Evolutionary conservation across 2,888 invertebrate genomes (phyloP), one percentile per base, ranked within the genome.

Genomic region (Acanthococcus lagerstroemiae): DNA sequence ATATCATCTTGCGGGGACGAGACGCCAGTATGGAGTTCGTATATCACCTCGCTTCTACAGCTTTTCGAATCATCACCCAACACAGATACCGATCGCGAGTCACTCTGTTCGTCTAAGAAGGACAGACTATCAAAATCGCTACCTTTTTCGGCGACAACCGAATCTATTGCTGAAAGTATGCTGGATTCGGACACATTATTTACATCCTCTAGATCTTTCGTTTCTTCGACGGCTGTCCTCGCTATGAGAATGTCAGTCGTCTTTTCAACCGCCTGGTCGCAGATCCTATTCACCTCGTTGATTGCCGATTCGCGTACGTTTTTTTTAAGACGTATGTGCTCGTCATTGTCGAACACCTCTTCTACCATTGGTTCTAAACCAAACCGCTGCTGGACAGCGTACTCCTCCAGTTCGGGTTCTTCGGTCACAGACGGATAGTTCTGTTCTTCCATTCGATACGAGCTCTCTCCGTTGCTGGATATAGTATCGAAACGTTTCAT

Each of bases 211-310:
- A 12, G 21, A 15, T 65, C 26, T 24, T 30, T 30, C n/a, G 54
- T 15, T 27, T 57, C 37, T 27, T 61, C 22, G 19, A 4, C 17
- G 30, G 54, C 48, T n/a, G 46, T 19, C 5, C 17, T 44, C 19
- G 30, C 19, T 6, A 26, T 25, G 30, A 71, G 68, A 27, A 70
- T 58, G 19, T 69, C 70, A 52, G 70, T 69, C 0, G 70, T 72
- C 7, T 69, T 69, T 44, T 71, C 70, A 27, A 70, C 71, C 2
- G 72, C 72, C 54, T 71, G 69, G 57, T 71, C 70, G 44, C 71
- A 71, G 27, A 72, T 71, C 19, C 67, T 68, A 26, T 72, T 70
- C 2, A 72, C 72, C 30, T 71, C 71, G 6, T 69, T 69, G 22
- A 68, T 68, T 4, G 70, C 72, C 15, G 68, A 69, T 45, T 72